Base-by-base conservation (phyloP, 2,888 invertebrate genomes). In the Orthosia cruda region DNA sequence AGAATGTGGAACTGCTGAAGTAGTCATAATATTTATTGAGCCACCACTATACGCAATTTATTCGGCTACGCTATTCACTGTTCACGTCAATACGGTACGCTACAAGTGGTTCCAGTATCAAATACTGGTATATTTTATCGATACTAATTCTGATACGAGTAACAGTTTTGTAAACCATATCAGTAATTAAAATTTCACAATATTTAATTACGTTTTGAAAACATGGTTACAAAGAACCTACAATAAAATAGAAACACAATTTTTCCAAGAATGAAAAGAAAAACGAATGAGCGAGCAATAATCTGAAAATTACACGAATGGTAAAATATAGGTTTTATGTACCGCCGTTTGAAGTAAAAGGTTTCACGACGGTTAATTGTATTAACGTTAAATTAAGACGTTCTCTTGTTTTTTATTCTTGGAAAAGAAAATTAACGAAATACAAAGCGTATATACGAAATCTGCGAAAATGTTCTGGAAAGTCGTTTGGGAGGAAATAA, bases 11-110 rank as follows among this genome's bases (percentile, higher is more conserved):
- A 20, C 57, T n/a, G 64, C 40, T 64, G 55, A 70, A 70, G 70
- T 68, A 80, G 81, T 84, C 64, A 81, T 71, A 81, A 84, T 81
- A 74, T 84, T 81, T 71, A 81, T 81, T 52, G 75, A 54, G 45
- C 49, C n/a, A 50, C 49, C 70, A 40, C 57, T 71, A 50, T 49
- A 71, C 20, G 54, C 81, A 74, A 81, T 81, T 84, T 81, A 84
- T 81, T 84, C 52, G 81, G 61, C 62, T 45, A 71, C 67, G 66
- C 59, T 74, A 47, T 71, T 79, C 52, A 61, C 47, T 65, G 62
- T 65, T 65, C 63, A 65, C 59, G 66, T 67, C 80, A 61, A 63
- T 71, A 73, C 15, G 23, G 64, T n/a, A n/a, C n/a, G n/a, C 62
- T 70, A 76, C 82, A 85, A 82, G 77, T 82, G 66, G 69, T 74